Base-by-base conservation (phyloP, 2,113 vertebrate genomes). In the Regulus satrapa region DNA sequence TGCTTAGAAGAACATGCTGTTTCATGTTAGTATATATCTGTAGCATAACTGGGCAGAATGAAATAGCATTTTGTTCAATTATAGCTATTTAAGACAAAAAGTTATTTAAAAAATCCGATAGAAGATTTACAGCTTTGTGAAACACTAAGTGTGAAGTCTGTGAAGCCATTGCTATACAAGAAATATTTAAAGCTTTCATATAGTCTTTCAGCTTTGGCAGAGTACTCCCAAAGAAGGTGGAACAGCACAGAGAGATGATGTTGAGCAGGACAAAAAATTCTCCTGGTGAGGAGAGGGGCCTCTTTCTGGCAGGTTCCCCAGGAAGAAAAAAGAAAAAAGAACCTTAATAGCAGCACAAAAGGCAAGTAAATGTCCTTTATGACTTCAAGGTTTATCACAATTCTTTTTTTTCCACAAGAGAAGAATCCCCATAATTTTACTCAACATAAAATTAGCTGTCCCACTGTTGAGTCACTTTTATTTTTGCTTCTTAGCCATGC, bases 281-380 rank as follows among this genome's bases (percentile, higher is more conserved):
- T 79, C 17, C n/a, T 43, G 14, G 51, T 46, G 3, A 34, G 14
- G 45, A 46, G 9, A 85, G 10, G 71, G 6, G 69, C 24, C 15
- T 34, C 43, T 68, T n/a, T 40, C 45, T 86, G 59, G 29, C 59
- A 94, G 6, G 15, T 29, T 95, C 59, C 29, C 28, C 45, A 36
- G 24, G 16, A 1, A 0, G 7, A 21, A 9, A 21, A 5, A n/a
- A 38, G 43, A 46, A 18, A 63, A 18, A 3, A 15, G 1, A 12
- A 19, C 11, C 7, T 56, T 29, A 71, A 15, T 2, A 64, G 29
- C 15, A 79, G 56, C 24, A 86, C 29, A 54, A 58, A 80, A 89
- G 18, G 48, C 10, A 77, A 87, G 29, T 43, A 72, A 52, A 75
- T 32, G 21, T 38, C 19, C 52, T 73, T 76, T 79, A 54, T 29